Conservation (phyloP, 2,888 invertebrate species). For the Deilephila porcellus region DNA sequence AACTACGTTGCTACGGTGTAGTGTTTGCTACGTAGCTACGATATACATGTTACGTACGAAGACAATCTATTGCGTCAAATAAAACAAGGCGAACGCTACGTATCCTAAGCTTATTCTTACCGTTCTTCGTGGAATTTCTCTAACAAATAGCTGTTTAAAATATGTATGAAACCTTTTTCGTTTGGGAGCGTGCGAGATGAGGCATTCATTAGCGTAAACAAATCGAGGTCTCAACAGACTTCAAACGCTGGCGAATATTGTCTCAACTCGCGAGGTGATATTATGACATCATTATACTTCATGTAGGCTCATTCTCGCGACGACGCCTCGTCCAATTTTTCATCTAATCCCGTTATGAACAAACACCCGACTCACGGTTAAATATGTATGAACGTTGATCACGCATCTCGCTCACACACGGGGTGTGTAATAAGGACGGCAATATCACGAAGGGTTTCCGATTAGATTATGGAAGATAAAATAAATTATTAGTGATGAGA, state of each 20-base stretch:
- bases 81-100: no score
- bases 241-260: neutral
- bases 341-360: conserved; percentile 1
- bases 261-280: neutral
- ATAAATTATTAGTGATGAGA: neutral
- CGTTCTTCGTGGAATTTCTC: neutral
- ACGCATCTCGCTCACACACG: neutral
- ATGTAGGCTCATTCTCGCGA: neutral
- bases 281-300: neutral
- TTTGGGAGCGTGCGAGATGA: no score
- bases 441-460: neutral
- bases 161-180: no score
- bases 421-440: neutral
- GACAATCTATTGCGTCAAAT: neutral
- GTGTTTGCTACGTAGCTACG: conserved; percentile 14
- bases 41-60: conserved; percentile 5
- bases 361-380: conserved; percentile 5
- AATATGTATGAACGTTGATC: conserved; percentile 20
- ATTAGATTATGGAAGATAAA: conserved; percentile 17
- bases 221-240: neutral
- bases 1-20: neutral
- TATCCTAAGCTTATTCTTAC: no score
- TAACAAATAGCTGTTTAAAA: no score
- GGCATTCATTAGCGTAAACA: no score
- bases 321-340: conserved; percentile 10